Evolutionary conservation across 2,113 vertebrate species (phyloP), one percentile per base, ranked within the genome.

Genomic region (Amia ocellicauda): DNA sequence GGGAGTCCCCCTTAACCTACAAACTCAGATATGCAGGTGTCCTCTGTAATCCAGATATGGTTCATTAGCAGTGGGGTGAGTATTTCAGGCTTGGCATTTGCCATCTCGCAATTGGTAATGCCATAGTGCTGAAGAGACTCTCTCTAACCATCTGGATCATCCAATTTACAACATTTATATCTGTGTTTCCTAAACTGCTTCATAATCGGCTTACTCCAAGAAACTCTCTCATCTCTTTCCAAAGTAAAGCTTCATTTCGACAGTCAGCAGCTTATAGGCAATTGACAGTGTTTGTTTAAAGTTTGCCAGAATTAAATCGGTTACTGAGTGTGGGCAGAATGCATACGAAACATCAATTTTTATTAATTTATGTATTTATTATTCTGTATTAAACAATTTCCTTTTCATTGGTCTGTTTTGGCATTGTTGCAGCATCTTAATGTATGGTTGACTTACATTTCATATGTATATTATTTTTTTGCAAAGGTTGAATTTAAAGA

Each of bases 241-340:
- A 36, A 64, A 64, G 24, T 5, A 64, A 42, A 41, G n/a, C 11
- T n/a, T 64, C 41, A 2, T n/a, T 41, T 57, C 40, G n/a, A 52
- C 28, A 47, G 47, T 45, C 42, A 20, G 14, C 20, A 19, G 53
- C 13, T 64, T 10, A 23, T 27, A 14, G 62, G 53, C 20, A 17
- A 47, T 36, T 57, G 36, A 29, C 40, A 49, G 62, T 36, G 31
- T 36, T 56, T 14, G 53, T 17, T 45, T 20, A 4, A 10, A 19
- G 16, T 51, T 56, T 43, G 41, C 17, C 28, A 11, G 51, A 16
- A 20, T 56, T 14, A 29, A 49, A 26, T 3, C 17, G 62, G 40
- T n/a, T 47, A 22, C 27, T 40, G 8, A 57, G 41, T 20, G 53
- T 24, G 11, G 3, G 13, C 10, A 23, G 7, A 17, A 29, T n/a